A percentile compares a stretch with the other conserved stretches of the same genome.
Evolutionary conservation across 2,113 vertebrate genomes (phyloP).

Genomic region (Corvus hawaiiensis): DNA sequence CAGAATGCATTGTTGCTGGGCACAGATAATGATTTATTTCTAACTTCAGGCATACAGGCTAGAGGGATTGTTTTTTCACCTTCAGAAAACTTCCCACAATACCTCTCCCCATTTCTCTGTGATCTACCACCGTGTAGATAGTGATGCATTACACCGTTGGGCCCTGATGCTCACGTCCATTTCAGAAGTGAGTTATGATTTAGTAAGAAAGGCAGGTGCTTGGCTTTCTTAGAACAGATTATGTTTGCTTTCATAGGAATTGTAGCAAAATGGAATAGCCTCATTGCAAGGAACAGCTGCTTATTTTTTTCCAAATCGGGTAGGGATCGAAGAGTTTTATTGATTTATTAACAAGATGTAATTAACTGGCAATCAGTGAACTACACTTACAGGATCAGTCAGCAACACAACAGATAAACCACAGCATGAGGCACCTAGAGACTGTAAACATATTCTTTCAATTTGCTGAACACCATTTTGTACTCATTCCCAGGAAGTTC

Average conservation of each 20-base stretch:
- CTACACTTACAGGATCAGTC: neutral
- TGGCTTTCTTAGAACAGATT: neutral
- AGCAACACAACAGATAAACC: neutral
- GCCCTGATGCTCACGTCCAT: neutral
- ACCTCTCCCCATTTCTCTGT: neutral
- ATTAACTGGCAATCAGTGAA: constrained; percentile 11
- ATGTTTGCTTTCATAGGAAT: neutral
- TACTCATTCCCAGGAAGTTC: neutral
- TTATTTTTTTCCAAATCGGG: neutral
- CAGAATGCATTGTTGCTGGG: neutral
- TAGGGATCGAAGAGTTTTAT: neutral
- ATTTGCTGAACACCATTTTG: neutral
- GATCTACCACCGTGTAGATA: neutral
- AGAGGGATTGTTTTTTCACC: constrained; percentile 18
- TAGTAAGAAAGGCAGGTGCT: neutral
- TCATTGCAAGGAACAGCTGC: neutral
- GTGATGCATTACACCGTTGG: neutral
- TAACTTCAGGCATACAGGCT: neutral
- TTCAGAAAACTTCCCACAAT: constrained; percentile 13
- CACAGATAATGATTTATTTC: constrained; percentile 24
- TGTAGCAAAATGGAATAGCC: neutral
- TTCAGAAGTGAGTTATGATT: neutral
- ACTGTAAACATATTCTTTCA: neutral
- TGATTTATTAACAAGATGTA: constrained; percentile 34
- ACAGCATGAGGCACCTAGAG: neutral